These are phyloP conservation scores for Forbesichthys papilliferus DNA, from an alignment of 2,113 vertebrate species.

Conservation along the genomic window DNA sequence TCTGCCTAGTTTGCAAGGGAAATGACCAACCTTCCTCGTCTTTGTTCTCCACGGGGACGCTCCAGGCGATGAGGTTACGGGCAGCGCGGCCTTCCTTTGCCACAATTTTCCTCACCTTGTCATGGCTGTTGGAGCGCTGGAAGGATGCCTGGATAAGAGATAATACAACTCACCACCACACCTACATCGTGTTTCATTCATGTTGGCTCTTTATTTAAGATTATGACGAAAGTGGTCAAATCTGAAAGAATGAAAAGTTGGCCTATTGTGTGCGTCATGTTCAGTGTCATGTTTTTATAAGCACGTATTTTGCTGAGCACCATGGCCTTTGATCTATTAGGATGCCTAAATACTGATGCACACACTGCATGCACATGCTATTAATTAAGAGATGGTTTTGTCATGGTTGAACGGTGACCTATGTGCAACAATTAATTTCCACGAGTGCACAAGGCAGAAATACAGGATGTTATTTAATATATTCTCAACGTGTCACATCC, in stretches of 20 bases:
- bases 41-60: conserved; percentile 91
- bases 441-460: conserved; percentile 26
- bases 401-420: conserved; percentile 61
- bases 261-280: no score
- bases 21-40: conserved; percentile 88
- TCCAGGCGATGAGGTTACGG: conserved; percentile 96
- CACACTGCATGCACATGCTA: not conserved
- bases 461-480: not conserved
- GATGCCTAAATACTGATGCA: no score
- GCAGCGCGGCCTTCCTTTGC: conserved; percentile 96
- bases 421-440: conserved; percentile 54
- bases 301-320: no score
- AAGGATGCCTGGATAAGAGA: conserved; percentile 84
- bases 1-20: conserved; percentile 3
- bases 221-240: no score
- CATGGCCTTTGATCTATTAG: no score
- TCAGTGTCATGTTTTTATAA: no score
- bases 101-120: conserved; percentile 97
- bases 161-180: not conserved
- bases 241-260: no score
- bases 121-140: conserved; percentile 95
- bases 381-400: conserved; percentile 36
- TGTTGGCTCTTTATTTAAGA: no score
- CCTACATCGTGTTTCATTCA: not conserved
- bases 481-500: not conserved